phyloP scores from a whole-genome alignment of 2,888 invertebrate genomes.

The Eupithecia abbreviata region DNA sequence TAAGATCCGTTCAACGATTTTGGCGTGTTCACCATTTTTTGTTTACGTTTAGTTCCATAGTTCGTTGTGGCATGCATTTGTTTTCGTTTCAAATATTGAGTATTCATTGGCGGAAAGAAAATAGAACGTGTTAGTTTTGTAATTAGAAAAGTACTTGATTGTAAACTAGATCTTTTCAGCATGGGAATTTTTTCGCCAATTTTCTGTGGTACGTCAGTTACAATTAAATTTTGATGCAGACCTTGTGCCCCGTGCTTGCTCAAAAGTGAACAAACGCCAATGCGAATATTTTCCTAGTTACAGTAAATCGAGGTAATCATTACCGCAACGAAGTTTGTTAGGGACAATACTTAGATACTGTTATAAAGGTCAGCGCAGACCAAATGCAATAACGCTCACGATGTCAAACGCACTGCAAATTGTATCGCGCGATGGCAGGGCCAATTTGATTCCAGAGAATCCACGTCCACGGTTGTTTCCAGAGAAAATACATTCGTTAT shows the following conservation, averaged over 20 bases:
- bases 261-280: constrained; percentile 1
- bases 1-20: background rate
- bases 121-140: constrained; percentile 31
- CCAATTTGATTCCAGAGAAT: too few species aligned
- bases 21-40: constrained; percentile 2
- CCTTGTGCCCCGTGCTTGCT: background rate
- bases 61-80: constrained; percentile 29
- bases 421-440: too few species aligned
- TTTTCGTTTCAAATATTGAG: constrained; percentile 27
- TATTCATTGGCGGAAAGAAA: constrained; percentile 35
- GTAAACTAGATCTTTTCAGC: background rate
- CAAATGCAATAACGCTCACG: background rate
- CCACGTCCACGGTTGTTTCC: too few species aligned
- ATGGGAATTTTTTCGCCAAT: background rate
- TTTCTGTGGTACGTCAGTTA: background rate
- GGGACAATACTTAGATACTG: background rate
- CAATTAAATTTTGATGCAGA: background rate
- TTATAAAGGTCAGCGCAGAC: background rate
- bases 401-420: background rate
- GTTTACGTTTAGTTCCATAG: constrained; percentile 5
- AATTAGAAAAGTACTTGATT: background rate
- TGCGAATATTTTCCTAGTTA: background rate
- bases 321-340: constrained; percentile 3
- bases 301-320: background rate
- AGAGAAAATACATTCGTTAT: too few species aligned